Evolutionary conservation across 2,113 vertebrate genomes (phyloP), one percentile per base, ranked within the genome.

Genomic region (Aspiorhynchus laticeps): DNA sequence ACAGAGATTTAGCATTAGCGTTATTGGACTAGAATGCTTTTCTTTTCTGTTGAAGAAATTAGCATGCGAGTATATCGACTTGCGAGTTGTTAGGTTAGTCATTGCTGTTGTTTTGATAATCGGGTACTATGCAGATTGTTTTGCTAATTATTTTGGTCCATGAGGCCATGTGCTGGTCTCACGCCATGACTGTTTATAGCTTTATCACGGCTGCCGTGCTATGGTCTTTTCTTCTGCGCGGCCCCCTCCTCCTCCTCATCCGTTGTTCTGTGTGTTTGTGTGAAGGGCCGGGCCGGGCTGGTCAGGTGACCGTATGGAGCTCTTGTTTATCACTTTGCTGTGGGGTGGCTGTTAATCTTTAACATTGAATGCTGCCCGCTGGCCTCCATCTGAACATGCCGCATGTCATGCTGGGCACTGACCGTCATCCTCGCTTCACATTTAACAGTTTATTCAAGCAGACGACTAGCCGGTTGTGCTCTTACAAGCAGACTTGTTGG

Each of bases 311-410:
- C 46, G 51, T 24, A 59, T 38, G 36, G 80, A 76, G 71, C 76
- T 36, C 26, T 83, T 24, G 65, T 75, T 80, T 71, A 78, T 77
- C 74, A 61, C 79, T 65, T 38, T 36, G 43, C 82, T 80, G 85
- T 36, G 75, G 88, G 38, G 67, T n/a, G n/a, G 31, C 79, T 81
- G 84, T 89, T 89, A 81, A 89, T 87, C 76, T 87, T 87, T 85
- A 87, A 86, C 85, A 7, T 69, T 26, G 41, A 79, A 71, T 36
- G 67, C 67, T 71, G 67, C 48, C 26, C 53, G 19, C 80, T 73
- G 88, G 63, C 63, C 46, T 51, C 76, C 31, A 15, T 26, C 41
- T 51, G 28, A 28, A 17, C 41, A 51, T 48, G 73, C 26, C 19
- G 21, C 78, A 67, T 36, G 36, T 77, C 83, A 26, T 74, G 11